Percentiles rank a stretch among this genome's conserved stretches.
phyloP scores from a whole-genome alignment of 1,140 invertebrate genomes.

The Tyrophagus putrescentiae region DNA sequence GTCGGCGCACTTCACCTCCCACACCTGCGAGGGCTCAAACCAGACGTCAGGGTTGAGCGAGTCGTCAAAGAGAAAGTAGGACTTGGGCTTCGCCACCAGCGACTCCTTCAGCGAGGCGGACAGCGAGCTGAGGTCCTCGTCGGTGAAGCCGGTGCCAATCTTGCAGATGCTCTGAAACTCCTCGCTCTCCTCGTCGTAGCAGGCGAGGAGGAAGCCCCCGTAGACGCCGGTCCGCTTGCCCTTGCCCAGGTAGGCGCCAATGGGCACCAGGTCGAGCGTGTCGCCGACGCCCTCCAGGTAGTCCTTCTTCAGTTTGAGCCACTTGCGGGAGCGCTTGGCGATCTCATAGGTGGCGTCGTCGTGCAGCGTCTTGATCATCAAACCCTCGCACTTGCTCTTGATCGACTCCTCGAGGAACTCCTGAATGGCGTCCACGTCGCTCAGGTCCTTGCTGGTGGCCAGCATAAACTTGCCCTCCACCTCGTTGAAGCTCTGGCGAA shows the following conservation, averaged over 20 bases:
- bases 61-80: constrained; percentile 70
- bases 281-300: constrained; percentile 46
- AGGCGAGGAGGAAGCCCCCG: constrained; percentile 92
- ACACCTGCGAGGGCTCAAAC: constrained; percentile 79
- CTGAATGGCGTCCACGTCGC: constrained; percentile 77
- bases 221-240: constrained; percentile 86
- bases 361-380: constrained; percentile 95
- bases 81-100: constrained; percentile 53
- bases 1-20: constrained; percentile 98
- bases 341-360: constrained; percentile 93
- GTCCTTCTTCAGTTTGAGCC: constrained; percentile 66
- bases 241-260: constrained; percentile 83
- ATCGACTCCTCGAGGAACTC: constrained; percentile 90
- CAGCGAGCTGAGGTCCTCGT: constrained; percentile 68
- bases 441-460: constrained; percentile 59
- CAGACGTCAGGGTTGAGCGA: constrained; percentile 75
- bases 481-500: constrained; percentile 51
- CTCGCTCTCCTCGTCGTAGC: constrained; percentile 81
- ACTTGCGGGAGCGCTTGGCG: constrained; percentile 87
- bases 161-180: constrained; percentile 86
- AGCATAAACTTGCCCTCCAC: constrained; percentile 72
- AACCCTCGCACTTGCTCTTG: constrained; percentile 90
- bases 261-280: constrained; percentile 61
- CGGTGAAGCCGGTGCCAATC: constrained; percentile 92
- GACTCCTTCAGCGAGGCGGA: constrained; percentile 58